phyloP scores from a whole-genome alignment of 1,140 invertebrate species.

The Trissolcus basalis region DNA sequence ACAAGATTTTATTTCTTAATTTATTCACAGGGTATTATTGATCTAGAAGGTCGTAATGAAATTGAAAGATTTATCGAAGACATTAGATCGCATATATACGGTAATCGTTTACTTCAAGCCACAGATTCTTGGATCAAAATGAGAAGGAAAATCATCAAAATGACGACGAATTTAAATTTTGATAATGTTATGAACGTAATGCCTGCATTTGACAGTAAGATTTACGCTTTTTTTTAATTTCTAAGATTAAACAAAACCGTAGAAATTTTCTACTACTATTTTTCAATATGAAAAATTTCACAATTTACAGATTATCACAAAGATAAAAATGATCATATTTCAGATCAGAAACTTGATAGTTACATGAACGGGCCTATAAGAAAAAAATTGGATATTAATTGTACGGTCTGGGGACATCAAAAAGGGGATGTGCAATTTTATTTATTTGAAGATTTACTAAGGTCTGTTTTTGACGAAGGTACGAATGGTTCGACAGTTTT shows the following conservation, averaged over 20 bases:
- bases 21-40: constrained; percentile 24
- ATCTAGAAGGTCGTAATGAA: constrained; percentile 5
- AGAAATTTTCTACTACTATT: too few relatives aligned
- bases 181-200: constrained; percentile 20
- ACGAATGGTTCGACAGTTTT: not conserved
- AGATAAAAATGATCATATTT: not conserved
- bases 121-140: constrained; percentile 19
- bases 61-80: constrained; percentile 2
- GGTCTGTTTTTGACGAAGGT: constrained; percentile 28
- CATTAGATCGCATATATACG: not conserved
- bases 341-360: constrained; percentile 6
- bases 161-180: constrained; percentile 29
- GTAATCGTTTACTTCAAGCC: constrained; percentile 10
- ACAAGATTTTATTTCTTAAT: too few relatives aligned
- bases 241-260: too few relatives aligned
- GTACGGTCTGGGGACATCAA: constrained; percentile 22
- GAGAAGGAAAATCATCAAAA: constrained; percentile 7
- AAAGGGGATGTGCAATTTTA: constrained; percentile 24
- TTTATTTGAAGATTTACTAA: constrained; percentile 30
- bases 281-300: too few relatives aligned
- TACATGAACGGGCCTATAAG: constrained; percentile 29
- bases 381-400: constrained; percentile 24
- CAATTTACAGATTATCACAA: constrained; percentile 19
- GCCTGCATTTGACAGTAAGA: constrained; percentile 11
- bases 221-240: not conserved